Evolutionary conservation across 2,797 vertebrate genomes (phyloP).

Genomic region (Cephalopachus bancanus): DNA sequence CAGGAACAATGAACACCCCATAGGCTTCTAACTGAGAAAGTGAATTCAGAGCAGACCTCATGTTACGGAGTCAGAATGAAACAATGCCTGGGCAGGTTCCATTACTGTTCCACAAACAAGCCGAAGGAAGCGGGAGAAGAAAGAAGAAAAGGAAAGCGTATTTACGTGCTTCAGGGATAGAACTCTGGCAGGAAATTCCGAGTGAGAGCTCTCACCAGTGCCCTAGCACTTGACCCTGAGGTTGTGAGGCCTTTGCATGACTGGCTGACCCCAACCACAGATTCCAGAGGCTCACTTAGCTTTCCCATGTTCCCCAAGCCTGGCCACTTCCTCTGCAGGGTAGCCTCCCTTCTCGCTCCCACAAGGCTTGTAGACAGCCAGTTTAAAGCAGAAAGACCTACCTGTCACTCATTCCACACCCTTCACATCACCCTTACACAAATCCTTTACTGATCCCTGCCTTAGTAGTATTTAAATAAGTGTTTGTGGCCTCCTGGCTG

Average conservation of each 20-base stretch:
- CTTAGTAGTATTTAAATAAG: not conserved
- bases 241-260: not conserved
- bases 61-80: slow-evolving; percentile 70
- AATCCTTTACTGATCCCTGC: not conserved
- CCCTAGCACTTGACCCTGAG: not conserved
- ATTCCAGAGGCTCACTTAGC: not conserved
- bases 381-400: not conserved
- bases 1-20: not conserved
- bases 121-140: slow-evolving; percentile 71
- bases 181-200: slow-evolving; percentile 65
- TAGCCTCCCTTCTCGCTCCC: not conserved
- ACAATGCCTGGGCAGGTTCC: slow-evolving; percentile 66
- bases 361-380: not conserved
- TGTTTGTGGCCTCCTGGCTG: not conserved
- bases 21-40: slow-evolving; percentile 39
- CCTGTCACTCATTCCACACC: not conserved
- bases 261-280: not conserved
- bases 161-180: slow-evolving; percentile 45
- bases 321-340: not conserved
- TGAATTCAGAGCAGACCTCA: slow-evolving; percentile 49
- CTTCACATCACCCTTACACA: not conserved
- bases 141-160: slow-evolving; percentile 68
- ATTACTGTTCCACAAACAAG: slow-evolving; percentile 72
- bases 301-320: not conserved
- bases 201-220: not conserved